Conservation (phyloP, 1,140 invertebrate species). For the Dendroctonus valens region DNA sequence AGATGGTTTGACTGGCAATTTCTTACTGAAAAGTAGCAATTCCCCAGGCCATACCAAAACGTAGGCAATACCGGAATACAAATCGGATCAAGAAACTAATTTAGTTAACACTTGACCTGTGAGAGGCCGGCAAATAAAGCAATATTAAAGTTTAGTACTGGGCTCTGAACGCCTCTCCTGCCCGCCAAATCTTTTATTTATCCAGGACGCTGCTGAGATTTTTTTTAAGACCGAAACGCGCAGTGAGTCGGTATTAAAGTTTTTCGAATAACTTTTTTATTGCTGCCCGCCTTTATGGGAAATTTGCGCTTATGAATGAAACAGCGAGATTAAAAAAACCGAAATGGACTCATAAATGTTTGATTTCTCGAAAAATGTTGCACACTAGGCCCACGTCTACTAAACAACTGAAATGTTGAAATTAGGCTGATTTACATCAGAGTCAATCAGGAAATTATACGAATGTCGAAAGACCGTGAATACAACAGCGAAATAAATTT, state of each 20-base stretch:
- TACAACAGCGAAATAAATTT: constrained; percentile 21
- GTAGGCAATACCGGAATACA: constrained; percentile 49
- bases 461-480: too few relatives aligned
- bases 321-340: not conserved
- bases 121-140: constrained; percentile 49
- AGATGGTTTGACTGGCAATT: constrained; percentile 36
- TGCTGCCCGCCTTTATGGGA: constrained; percentile 8
- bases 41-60: constrained; percentile 42
- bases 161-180: constrained; percentile 19
- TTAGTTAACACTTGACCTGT: constrained; percentile 51
- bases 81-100: constrained; percentile 49
- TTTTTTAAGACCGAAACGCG: constrained; percentile 1
- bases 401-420: too few relatives aligned
- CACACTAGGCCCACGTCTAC: too few relatives aligned
- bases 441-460: too few relatives aligned
- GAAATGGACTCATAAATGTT: too few relatives aligned
- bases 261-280: constrained; percentile 11
- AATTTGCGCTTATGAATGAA: not conserved
- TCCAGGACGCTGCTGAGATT: constrained; percentile 6
- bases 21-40: constrained; percentile 42
- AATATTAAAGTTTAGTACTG: constrained; percentile 52
- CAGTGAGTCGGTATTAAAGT: constrained; percentile 3
- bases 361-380: too few relatives aligned
- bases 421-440: too few relatives aligned
- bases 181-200: constrained; percentile 39